Evolutionary conservation across 1,140 invertebrate genomes (phyloP).

Genomic region (Reticulitermes speratus): DNA sequence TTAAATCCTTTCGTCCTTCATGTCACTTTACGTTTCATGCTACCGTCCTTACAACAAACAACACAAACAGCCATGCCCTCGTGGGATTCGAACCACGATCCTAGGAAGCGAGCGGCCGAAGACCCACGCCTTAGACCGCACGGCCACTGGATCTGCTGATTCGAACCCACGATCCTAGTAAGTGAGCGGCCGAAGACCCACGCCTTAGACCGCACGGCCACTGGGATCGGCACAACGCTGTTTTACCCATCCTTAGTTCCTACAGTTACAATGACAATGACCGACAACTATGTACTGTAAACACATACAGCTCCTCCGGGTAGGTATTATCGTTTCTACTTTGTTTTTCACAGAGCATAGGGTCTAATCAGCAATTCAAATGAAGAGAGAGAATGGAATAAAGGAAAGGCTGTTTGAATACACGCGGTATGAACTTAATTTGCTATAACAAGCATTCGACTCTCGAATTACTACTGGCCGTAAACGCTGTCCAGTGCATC

Average conservation of each 20-base stretch:
- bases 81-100: no score
- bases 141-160: no score
- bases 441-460: constrained; percentile 18
- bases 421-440: constrained; percentile 2
- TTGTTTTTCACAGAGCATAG: constrained; percentile 7
- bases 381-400: not conserved
- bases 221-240: no score
- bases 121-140: no score
- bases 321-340: not conserved
- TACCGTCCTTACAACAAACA: no score
- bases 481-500: not conserved
- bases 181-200: no score
- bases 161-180: no score
- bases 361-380: constrained; percentile 12
- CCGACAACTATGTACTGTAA: not conserved
- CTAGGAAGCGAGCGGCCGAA: no score
- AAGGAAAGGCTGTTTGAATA: not conserved
- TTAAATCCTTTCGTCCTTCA: no score
- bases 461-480: not conserved
- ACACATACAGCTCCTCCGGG: not conserved
- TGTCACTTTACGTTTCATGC: no score
- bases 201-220: no score
- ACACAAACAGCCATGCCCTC: no score
- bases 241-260: not conserved
- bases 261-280: not conserved